A percentile compares a stretch with the other conserved stretches of the same genome.
Conservation (phyloP, 2,888 invertebrate genomes). For the Euzophera pinguis region DNA sequence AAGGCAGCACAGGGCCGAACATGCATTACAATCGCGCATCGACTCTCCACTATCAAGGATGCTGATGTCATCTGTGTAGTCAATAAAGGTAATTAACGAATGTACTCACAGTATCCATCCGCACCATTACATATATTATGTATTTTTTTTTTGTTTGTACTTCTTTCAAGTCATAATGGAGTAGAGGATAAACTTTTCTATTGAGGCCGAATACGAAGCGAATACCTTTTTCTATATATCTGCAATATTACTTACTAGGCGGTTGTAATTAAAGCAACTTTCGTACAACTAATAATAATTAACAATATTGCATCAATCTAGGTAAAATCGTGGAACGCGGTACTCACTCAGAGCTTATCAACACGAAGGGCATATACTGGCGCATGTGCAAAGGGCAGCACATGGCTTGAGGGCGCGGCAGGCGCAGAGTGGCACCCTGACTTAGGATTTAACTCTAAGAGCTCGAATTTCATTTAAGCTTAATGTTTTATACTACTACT, state of each 20-base stretch:
- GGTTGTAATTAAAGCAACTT: no score
- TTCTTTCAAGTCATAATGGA: no score
- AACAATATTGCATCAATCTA: no score
- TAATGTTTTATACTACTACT: neutral
- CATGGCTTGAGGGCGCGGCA: slow-evolving; percentile 29
- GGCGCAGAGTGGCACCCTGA: neutral
- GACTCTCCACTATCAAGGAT: slow-evolving; percentile 89
- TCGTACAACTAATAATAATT: no score
- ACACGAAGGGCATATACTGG: slow-evolving; percentile 82
- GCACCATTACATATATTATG: no score
- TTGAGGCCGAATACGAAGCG: no score
- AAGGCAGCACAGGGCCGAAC: slow-evolving; percentile 90
- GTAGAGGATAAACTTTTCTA: no score
- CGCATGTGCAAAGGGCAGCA: slow-evolving; percentile 77
- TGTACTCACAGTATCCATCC: no score
- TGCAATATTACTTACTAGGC: no score
- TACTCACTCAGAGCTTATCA: slow-evolving; percentile 84
- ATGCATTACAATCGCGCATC: slow-evolving; percentile 92
- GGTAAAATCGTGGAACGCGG: slow-evolving; percentile 88
- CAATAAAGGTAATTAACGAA: slow-evolving; percentile 80
- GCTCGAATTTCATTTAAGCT: neutral
- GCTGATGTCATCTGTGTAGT: slow-evolving; percentile 92
- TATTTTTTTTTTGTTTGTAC: no score
- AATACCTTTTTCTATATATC: no score
- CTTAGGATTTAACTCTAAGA: neutral